Base-by-base conservation (phyloP, 2,888 invertebrate genomes). In the Phyllotreta cruciferae region DNA sequence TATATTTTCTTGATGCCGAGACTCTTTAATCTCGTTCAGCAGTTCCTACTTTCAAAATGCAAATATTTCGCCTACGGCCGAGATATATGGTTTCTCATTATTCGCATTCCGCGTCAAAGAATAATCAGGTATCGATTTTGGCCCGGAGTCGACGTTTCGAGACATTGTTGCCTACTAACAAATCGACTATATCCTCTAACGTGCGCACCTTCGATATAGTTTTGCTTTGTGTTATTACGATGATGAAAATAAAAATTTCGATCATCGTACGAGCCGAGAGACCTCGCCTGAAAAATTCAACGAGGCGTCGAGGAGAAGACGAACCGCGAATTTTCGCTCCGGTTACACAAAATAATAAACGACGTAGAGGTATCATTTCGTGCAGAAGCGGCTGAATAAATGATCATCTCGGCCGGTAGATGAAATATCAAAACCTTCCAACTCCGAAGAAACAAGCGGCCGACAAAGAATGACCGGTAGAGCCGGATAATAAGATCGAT, bases 401-500 rank as follows among this genome's bases (percentile, higher is more conserved):
- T 60, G 60, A 60, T 58, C 39, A 41, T 60, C 44, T 24, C 9
- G 2, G 37, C 44, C 24, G 56, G 62, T 47, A 42, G 50, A 62
- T 55, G 56, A 42, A 56, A 62, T 55, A 62, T 62, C 62, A 62
- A 62, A 56, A 62, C 34, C 37, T 50, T 10, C 24, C 36, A 38
- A 5, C 45, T n/a, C 13, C 39, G 11, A 44, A 62, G 38, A 62
- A 37, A 35, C 11, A 44, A 41, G n/a, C 56, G 47, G 56, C 60
- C 41, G 54, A 58, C 61, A 61, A 60, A 58, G 63, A 62, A 61
- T 61, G 65, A 62, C 63, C 67, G 57, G 67, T 58, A 45, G 53
- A 58, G 67, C 56, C 61, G 55, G 63, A 67, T 63, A 67, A 65
- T 67, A 62, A 55, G 65, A 67, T 67, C 67, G 63, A 67, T 67